A percentile compares a stretch with the other conserved stretches of the same genome.
Evolutionary conservation across 2,888 invertebrate genomes (phyloP).

Genomic region (Kryphioiulus occultus): DNA sequence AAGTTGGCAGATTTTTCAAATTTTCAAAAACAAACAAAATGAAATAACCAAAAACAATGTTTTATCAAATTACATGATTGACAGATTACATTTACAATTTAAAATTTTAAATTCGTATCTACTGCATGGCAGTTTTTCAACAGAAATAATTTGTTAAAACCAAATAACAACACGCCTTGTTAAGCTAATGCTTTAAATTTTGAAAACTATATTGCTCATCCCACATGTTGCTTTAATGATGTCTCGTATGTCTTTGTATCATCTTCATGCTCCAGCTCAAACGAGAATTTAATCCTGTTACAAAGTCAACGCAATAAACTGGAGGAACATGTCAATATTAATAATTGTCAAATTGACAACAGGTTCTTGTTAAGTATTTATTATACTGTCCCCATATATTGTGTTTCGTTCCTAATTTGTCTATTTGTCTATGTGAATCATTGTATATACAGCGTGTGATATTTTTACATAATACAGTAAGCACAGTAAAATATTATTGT

Average conservation of each 20-base stretch:
- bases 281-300: background rate
- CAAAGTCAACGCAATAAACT: background rate
- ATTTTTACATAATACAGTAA: background rate
- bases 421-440: background rate
- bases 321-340: background rate
- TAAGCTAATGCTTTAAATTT: too few relatives aligned
- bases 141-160: too few relatives aligned
- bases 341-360: slow-evolving; percentile 6
- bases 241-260: too few relatives aligned
- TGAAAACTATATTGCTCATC: too few relatives aligned
- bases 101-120: too few relatives aligned
- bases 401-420: slow-evolving; percentile 16
- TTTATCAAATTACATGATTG: background rate
- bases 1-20: too few relatives aligned
- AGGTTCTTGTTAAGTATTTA: background rate
- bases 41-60: background rate
- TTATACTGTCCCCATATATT: background rate
- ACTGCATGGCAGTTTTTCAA: too few relatives aligned
- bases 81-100: too few relatives aligned
- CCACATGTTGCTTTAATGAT: too few relatives aligned
- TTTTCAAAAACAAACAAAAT: too few relatives aligned
- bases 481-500: background rate
- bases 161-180: too few relatives aligned
- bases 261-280: too few relatives aligned
- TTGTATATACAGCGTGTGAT: slow-evolving; percentile 2